Evolutionary conservation across 2,113 vertebrate genomes (phyloP), one percentile per base, ranked within the genome.

Genomic region (Macquaria ambigua): DNA sequence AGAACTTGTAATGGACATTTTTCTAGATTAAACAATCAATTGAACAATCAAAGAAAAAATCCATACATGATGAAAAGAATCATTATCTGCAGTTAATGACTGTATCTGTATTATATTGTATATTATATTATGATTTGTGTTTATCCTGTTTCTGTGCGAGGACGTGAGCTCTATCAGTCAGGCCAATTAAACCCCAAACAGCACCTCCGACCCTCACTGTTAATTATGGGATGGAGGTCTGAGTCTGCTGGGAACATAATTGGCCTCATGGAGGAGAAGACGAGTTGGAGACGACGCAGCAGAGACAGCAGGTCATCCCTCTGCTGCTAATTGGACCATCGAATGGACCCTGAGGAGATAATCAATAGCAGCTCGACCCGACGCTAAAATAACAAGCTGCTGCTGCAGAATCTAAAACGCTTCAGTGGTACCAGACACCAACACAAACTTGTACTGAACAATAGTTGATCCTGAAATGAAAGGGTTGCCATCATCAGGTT

Each of bases 291-390:
- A 55, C 63, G 25, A 16, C 10, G 74, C 34, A 46, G 48, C 61
- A 18, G 25, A 79, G 41, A 67, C 25, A n/a, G 79, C 39, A 23
- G 79, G 25, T 74, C 67, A 6, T 31, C 55, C 41, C 56, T 76
- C 63, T 43, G 39, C 72, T 58, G 72, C 70, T 90, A 89, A 90
- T 88, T 83, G 86, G 78, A 58, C 79, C 55, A 48, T 55, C 31
- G 15, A 68, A 68, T n/a, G 53, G 37, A 82, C 82, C 66, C 83
- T 23, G 66, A 74, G 73, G 83, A 84, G 48, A 73, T 7, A 12
- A 89, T 89, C 88, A 80, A 88, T 74, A 77, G 31, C 37, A 31
- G 55, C 55, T 56, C 61, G 21, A 4, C 43, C 50, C 11, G 55
- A 64, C 62, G 31, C 1, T 5, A 23, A 78, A 18, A 53, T 79